These are phyloP conservation scores for Saccopteryx bilineata DNA, from an alignment of 2,113 vertebrate genomes.

Conservation along the genomic window DNA sequence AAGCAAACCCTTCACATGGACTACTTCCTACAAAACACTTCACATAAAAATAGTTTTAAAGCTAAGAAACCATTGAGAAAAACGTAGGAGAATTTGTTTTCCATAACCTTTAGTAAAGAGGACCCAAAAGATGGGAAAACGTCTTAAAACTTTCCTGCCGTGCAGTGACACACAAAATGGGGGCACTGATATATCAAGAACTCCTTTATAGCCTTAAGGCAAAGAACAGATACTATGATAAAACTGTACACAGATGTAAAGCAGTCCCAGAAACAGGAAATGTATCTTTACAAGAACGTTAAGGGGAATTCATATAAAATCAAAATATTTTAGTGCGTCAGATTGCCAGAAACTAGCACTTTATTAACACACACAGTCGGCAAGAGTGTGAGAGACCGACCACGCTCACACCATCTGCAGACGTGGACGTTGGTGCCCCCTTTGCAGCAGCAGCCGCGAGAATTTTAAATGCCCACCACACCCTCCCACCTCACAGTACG, in stretches of 20 bases:
- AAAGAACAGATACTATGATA: conserved; percentile 13
- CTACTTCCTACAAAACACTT: not conserved
- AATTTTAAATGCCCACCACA: too few species aligned
- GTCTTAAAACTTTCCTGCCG: not conserved
- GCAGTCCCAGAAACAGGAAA: conserved; percentile 33
- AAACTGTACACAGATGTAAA: conserved; percentile 7
- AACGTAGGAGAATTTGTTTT: not conserved
- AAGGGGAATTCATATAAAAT: conserved; percentile 23
- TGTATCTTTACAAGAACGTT: not conserved
- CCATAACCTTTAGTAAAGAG: not conserved
- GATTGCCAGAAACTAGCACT: not conserved
- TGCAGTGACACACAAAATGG: not conserved
- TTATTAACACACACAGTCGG: not conserved
- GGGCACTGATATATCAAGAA: conserved; percentile 16
- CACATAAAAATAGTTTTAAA: not conserved
- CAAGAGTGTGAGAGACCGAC: not conserved
- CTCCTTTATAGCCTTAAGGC: not conserved
- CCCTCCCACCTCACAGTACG: not conserved
- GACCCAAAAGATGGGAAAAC: not conserved
- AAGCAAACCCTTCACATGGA: not conserved
- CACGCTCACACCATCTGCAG: not conserved
- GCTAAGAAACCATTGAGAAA: not conserved
- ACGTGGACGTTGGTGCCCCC: not conserved
- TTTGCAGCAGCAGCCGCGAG: not conserved
- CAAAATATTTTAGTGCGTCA: not conserved